Base-by-base conservation (phyloP, 1,140 invertebrate genomes). In the Scaptomyza hsui region DNA sequence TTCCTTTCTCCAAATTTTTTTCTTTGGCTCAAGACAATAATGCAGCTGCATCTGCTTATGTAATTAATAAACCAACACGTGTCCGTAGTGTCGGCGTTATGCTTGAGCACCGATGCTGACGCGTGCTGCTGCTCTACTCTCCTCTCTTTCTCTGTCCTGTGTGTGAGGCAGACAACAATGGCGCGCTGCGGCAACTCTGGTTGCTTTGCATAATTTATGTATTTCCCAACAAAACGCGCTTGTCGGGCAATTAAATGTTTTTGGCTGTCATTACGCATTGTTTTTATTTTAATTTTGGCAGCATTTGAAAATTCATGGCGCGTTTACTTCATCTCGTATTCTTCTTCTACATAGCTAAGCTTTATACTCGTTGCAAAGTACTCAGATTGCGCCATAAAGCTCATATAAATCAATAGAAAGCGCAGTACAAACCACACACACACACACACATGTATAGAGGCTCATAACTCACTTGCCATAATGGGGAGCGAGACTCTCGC, bases 401-500 rank as follows among this genome's bases (percentile, higher is more conserved):
- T 75, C 78, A 83, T 78, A 88, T 86, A 86, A 86, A 86, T 86
- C 81, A 86, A 86, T 86, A 86, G 81, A 86, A 86, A 86, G 81
- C 81, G 81, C 82, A 74, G 73, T 45, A 37, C 42, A 55, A 53
- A 78, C 65, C 21, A 55, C 21, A 35, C 45, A 37, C 13, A 39
- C 10, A 49, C 19, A 48, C 2, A 44, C n/a, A 64, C 24, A 55
- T 7, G 6, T 26, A 9, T 6, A 29, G 7, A 37, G 57, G 41
- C 57, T 60, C 77, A 85, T 86, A 85, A 81, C 81, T 86, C 77
- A 86, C 81, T 83, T 83, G 75, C 65, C 53, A 86, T 81, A 82
- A 81, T 82, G 42, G 68, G 51, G 61, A 72, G 26, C 26, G 73
- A 49, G 69, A 60, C 61, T 71, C 70, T 68, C 56, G 52, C 68